Conservation (phyloP, 2,888 invertebrate species). For the Oscheius sp. region DNA sequence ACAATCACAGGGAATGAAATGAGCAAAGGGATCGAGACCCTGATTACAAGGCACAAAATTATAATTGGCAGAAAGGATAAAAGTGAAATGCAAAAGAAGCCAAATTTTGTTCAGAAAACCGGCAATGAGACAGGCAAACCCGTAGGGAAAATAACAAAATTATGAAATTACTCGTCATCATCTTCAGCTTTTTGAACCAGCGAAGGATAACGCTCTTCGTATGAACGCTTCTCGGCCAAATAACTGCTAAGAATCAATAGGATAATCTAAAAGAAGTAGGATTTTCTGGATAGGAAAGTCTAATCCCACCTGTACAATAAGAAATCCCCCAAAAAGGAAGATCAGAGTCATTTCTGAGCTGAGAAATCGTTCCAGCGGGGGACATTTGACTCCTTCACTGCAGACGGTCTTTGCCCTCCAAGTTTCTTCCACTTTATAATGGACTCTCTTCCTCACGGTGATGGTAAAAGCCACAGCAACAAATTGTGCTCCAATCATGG, state of each 20-base stretch:
- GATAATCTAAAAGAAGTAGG: conserved; percentile 8
- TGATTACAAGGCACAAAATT: not conserved
- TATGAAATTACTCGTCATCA: conserved; percentile 29
- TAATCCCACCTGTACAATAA: conserved; percentile 33
- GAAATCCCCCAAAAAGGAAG: conserved; percentile 25
- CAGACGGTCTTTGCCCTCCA: conserved; percentile 25
- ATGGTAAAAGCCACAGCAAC: conserved; percentile 36
- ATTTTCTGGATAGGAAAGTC: conserved; percentile 4
- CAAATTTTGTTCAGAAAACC: not conserved
- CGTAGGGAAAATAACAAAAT: conserved; percentile 13
- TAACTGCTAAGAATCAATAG: conserved; percentile 29
- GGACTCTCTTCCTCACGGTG: conserved; percentile 40
- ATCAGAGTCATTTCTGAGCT: conserved; percentile 31
- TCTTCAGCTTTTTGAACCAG: conserved; percentile 32
- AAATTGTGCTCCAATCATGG: conserved; percentile 31
- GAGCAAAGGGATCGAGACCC: conserved; percentile 13
- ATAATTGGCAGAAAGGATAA: not conserved
- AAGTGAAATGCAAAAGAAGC: conserved; percentile 21
- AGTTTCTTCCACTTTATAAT: conserved; percentile 31
- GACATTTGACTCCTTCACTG: conserved; percentile 16
- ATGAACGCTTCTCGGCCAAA: conserved; percentile 36
- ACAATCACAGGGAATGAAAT: conserved; percentile 1
- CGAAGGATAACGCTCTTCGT: conserved; percentile 29
- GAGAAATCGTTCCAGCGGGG: conserved; percentile 33
- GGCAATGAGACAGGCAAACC: not conserved